Conservation (phyloP, 2,113 vertebrate species). For the Meriones unguiculatus region DNA sequence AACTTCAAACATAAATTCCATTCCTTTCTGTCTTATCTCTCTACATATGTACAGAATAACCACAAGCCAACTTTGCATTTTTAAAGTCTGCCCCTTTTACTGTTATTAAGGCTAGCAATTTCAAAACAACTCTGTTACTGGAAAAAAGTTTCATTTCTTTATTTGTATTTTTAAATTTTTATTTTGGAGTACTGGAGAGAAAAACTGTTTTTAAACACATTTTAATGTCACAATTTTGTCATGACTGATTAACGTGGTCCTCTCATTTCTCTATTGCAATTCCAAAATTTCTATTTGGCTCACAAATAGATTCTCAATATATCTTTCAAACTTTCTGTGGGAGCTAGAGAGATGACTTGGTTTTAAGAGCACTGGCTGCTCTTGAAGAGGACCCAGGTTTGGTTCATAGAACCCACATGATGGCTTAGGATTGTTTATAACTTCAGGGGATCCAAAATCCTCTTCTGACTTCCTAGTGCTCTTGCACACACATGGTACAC, state of each 20-base stretch:
- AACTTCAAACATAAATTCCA: constrained; percentile 25
- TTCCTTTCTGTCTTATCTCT: constrained; percentile 3
- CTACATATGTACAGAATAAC: neutral
- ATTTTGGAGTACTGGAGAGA: neutral
- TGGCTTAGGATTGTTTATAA: neutral
- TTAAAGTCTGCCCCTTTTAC: neutral
- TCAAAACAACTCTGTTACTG: neutral
- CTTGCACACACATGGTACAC: neutral
- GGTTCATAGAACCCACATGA: neutral
- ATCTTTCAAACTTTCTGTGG: neutral
- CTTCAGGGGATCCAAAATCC: neutral
- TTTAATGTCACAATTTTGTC: constrained; percentile 16
- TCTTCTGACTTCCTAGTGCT: neutral
- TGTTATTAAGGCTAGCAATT: constrained; percentile 30
- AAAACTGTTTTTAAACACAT: constrained; percentile 35
- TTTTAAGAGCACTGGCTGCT: neutral
- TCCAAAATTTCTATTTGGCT: constrained; percentile 52
- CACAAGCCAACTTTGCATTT: constrained; percentile 25
- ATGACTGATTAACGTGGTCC: neutral
- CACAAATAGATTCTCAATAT: neutral
- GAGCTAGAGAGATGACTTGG: neutral
- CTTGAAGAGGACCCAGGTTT: neutral
- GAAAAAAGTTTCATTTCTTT: neutral
- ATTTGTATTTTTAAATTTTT: neutral
- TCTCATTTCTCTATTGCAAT: constrained; percentile 9